A percentile compares a stretch with the other conserved stretches of the same genome.
Conservation (phyloP, 2,888 invertebrate genomes). For the Dryocosmus kuriphilus region DNA sequence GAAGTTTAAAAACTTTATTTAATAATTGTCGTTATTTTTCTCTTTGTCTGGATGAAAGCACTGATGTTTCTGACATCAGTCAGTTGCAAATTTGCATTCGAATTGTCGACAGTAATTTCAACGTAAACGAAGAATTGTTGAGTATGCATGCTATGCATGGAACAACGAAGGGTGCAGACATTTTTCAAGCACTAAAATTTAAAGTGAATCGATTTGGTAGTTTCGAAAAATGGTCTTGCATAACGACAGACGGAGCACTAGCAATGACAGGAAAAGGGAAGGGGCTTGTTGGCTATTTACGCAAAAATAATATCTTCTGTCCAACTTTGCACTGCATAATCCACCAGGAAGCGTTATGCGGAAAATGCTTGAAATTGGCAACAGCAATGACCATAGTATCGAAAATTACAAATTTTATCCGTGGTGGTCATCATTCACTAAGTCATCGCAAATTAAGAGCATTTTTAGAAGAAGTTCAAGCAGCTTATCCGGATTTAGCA, state of each 20-base stretch:
- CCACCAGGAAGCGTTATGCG: conserved; percentile 42
- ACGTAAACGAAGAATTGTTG: too few species aligned
- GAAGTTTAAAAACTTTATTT: too few species aligned
- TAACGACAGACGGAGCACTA: conserved; percentile 40
- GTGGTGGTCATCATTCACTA: conserved; percentile 4
- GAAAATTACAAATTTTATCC: conserved; percentile 41
- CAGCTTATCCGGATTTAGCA: conserved; percentile 37
- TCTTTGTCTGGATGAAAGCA: too few species aligned
- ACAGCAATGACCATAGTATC: conserved; percentile 4
- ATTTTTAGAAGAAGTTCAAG: conserved; percentile 39
- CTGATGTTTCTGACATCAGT: too few species aligned
- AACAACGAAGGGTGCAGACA: too few species aligned
- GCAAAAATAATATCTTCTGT: conserved; percentile 43
- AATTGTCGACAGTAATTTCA: too few species aligned
- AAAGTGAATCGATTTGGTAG: neutral
- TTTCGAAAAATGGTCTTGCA: conserved; percentile 39
- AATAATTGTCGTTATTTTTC: too few species aligned
- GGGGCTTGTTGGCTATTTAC: conserved; percentile 40
- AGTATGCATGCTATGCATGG: too few species aligned
- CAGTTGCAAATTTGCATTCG: too few species aligned
- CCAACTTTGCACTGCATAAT: conserved; percentile 43
- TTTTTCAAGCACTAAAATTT: neutral
- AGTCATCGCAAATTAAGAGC: conserved; percentile 5
- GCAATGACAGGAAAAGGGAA: conserved; percentile 30
- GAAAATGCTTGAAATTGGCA: conserved; percentile 21